Conservation (phyloP, 2,113 vertebrate species). For the Catagonus wagneri region DNA sequence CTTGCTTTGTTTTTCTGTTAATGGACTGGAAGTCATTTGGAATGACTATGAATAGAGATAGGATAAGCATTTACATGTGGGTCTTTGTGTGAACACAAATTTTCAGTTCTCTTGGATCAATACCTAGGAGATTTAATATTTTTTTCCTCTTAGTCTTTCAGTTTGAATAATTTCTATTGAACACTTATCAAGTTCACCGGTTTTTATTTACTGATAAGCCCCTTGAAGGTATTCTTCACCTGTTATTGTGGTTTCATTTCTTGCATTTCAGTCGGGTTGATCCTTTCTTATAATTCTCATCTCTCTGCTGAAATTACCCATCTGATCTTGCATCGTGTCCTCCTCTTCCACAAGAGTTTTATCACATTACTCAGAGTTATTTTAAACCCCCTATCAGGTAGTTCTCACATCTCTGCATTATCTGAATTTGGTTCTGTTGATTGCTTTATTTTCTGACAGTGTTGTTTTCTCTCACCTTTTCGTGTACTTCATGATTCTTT, state of each 20-base stretch:
- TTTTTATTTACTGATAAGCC: neutral
- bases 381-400: neutral
- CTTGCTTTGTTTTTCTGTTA: neutral
- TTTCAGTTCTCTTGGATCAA: neutral
- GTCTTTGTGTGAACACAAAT: neutral
- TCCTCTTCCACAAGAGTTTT: neutral
- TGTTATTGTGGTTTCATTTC: neutral
- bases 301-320: neutral
- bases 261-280: neutral
- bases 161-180: neutral
- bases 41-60: neutral
- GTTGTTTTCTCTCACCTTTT: neutral
- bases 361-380: neutral
- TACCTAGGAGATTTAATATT: neutral
- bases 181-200: neutral
- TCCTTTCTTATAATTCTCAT: neutral
- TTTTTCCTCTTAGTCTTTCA: neutral
- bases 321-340: neutral
- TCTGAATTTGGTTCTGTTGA: neutral
- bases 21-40: neutral
- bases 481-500: neutral
- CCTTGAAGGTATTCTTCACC: neutral
- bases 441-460: conserved; percentile 20
- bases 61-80: neutral
- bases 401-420: neutral